Evolutionary conservation across 2,113 vertebrate species (phyloP), one percentile per base, ranked within the genome.

Genomic region (Cyphomyrus discorhynchus): DNA sequence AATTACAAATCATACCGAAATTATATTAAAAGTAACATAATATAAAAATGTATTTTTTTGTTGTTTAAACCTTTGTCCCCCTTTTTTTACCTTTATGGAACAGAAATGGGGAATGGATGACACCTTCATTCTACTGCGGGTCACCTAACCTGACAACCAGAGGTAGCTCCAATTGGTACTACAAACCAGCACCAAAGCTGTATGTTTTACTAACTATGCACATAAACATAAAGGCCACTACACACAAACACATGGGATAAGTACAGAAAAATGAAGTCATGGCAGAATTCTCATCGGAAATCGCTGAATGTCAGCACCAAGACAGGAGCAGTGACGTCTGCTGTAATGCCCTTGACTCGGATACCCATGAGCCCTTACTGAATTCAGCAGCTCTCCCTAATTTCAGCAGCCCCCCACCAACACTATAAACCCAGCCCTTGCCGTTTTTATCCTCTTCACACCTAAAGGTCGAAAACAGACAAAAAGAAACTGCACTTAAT

Each of bases 401-500:
- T 47, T 31, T 27, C 85, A 87, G 50, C 50, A 87, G 27, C 21
- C 85, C 8, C 27, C 50, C n/a, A 87, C 27, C 35, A n/a, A 35
- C 35, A 85, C 13, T 11, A 7, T 47, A 24, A 21, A 46, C 47
- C 42, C 19, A 35, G 31, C 35, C 56, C 50, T 82, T 42, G 39
- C 39, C 47, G 8, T 90, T 42, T 19, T 21, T 49, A 87, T 74
- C 50, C 56, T 56, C 84, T 89, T 87, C 74, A 89, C 53, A 91
- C 83, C 62, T 89, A 47, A 49, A 89, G 88, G 90, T 80, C 50
- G 56, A 39, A 50, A 85, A 24, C n/a, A 66, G 11, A 83, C 77
- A 49, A 87, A 91, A 88, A 84, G 62, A 80, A 42, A 85, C 82
- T 74, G 84, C 45, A 62, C 42, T 80, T 49, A 88, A 53, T 35